phyloP scores from a whole-genome alignment of 2,797 vertebrate species.

The Aythya fuligula region DNA sequence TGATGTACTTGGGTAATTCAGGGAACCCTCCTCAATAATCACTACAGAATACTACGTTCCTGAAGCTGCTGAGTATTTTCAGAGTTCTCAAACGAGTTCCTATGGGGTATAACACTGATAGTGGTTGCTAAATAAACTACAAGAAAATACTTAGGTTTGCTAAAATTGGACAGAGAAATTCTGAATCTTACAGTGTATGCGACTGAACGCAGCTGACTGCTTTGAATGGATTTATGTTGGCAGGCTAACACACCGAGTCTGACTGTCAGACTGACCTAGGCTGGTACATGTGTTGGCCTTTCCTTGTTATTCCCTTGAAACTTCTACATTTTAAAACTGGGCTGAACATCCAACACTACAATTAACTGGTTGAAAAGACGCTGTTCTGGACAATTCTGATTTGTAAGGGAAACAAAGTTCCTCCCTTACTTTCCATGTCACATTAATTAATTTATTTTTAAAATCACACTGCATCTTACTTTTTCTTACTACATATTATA shows the following conservation, averaged over 20 bases:
- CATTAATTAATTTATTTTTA: neutral
- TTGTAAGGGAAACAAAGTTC: neutral
- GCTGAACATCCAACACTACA: neutral
- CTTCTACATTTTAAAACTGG: neutral
- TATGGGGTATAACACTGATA: neutral
- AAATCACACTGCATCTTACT: neutral
- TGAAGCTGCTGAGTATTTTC: neutral
- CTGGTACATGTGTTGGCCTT: neutral
- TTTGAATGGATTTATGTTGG: neutral
- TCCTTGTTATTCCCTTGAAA: neutral
- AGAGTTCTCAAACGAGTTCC: neutral
- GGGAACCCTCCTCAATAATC: neutral
- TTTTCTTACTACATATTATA: neutral
- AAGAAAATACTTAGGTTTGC: neutral
- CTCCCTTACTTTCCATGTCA: neutral
- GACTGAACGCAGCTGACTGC: neutral
- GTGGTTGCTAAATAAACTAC: neutral
- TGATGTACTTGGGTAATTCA: neutral
- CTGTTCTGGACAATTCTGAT: neutral
- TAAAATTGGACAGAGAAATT: neutral
- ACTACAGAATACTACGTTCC: neutral
- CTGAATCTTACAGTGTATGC: neutral
- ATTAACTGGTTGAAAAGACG: neutral
- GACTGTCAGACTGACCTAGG: neutral
- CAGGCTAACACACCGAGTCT: neutral